Conservation (phyloP, 2,113 vertebrate genomes). For the Noturus placidus region DNA sequence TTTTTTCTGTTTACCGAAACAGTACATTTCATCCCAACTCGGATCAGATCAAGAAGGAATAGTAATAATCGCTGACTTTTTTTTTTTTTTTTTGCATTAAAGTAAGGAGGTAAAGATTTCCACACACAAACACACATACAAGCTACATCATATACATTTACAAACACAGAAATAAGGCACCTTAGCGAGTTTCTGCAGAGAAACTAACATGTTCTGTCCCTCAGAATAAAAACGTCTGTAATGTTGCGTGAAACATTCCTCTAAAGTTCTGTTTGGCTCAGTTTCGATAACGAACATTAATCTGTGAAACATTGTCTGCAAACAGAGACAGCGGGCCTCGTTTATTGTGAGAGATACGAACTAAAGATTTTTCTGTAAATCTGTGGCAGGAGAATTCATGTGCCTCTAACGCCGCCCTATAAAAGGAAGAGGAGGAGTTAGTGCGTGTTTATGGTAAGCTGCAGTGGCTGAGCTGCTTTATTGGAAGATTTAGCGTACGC, state of each 20-base stretch:
- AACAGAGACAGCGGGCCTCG: background rate
- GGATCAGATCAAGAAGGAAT: background rate
- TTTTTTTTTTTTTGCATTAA: background rate
- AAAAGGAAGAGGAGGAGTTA: background rate
- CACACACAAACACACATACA: background rate
- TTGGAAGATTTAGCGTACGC: background rate
- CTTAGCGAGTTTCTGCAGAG: conserved; percentile 48
- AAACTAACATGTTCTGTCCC: conserved; percentile 54
- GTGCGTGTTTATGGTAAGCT: background rate
- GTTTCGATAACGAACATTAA: background rate
- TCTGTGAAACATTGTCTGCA: background rate
- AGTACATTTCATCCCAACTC: background rate
- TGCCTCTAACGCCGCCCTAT: background rate
- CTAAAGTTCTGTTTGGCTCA: background rate
- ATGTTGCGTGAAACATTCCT: background rate
- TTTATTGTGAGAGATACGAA: background rate
- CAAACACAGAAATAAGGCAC: conserved; percentile 72
- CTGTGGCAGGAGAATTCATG: background rate
- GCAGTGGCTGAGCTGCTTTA: background rate
- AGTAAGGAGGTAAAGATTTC: background rate
- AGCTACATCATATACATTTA: conserved; percentile 54
- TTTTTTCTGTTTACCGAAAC: background rate
- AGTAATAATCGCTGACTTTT: background rate
- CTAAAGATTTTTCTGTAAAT: no score
- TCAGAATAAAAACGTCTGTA: background rate